These are phyloP conservation scores for Meriones unguiculatus DNA, from an alignment of 2,113 vertebrate genomes.

Conservation along the genomic window DNA sequence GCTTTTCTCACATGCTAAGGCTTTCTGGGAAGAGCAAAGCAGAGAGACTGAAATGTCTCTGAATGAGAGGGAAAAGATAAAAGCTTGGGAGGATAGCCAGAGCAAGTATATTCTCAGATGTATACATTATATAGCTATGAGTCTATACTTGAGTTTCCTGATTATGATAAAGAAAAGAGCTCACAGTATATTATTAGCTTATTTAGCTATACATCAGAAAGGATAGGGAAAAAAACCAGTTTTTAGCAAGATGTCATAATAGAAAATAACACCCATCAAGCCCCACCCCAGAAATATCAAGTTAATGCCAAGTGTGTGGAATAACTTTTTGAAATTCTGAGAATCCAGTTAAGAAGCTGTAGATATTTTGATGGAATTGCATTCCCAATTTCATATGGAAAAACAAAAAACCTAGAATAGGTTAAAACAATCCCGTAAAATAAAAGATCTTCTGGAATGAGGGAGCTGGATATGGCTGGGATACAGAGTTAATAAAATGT, in stretches of 20 bases:
- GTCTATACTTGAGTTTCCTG: neutral
- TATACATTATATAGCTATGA: neutral
- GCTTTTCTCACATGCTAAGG: neutral
- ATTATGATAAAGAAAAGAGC: neutral
- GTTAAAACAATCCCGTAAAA: too few relatives aligned
- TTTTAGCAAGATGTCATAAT: neutral
- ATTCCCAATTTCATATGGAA: too few relatives aligned
- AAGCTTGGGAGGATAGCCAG: neutral
- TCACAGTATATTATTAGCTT: neutral
- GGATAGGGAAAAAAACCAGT: too few relatives aligned
- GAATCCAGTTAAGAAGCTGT: neutral
- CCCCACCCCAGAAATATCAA: neutral
- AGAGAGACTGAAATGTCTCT: neutral
- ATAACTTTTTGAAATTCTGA: neutral
- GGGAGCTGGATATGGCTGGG: too few relatives aligned
- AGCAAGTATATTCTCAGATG: neutral
- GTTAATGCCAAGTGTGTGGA: neutral
- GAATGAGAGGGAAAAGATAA: neutral
- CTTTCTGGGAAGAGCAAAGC: neutral
- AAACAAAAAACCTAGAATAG: too few relatives aligned
- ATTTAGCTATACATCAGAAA: neutral
- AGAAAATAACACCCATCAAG: neutral
- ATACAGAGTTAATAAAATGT: too few relatives aligned
- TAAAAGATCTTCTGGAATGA: too few relatives aligned
- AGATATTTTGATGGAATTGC: too few relatives aligned